Evolutionary conservation across 1,140 invertebrate genomes (phyloP).

Genomic region (Triops longicaudatus): DNA sequence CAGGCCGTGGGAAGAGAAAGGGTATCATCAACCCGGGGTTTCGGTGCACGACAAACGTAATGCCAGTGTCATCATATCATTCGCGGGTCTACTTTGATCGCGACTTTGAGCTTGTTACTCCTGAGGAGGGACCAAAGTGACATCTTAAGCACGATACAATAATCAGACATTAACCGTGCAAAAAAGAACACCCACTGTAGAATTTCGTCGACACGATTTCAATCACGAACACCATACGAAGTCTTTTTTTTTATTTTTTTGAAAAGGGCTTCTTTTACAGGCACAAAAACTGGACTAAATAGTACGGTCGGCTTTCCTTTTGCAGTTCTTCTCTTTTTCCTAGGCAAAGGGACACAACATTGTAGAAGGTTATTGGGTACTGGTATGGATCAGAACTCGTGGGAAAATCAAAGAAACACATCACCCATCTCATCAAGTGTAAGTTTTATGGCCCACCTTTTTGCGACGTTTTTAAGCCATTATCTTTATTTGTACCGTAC

Average conservation of each 20-base stretch:
- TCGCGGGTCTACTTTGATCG: background rate
- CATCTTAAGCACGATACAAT: background rate
- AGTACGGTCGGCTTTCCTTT: background rate
- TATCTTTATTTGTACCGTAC: background rate
- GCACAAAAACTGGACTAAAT: background rate
- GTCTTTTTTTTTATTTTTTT: background rate
- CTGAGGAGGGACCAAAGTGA: background rate
- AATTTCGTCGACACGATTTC: background rate
- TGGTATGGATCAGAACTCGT: background rate
- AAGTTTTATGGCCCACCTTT: background rate
- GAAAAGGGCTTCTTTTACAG: background rate
- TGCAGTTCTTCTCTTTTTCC: background rate
- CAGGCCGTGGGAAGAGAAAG: conserved; percentile 13
- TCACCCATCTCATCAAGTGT: conserved; percentile 6
- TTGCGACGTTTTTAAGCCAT: background rate
- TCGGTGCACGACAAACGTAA: background rate
- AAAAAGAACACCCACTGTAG: background rate
- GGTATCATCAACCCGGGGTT: background rate
- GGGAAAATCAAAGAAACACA: background rate
- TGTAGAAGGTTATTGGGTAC: background rate
- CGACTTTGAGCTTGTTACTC: background rate
- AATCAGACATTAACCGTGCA: background rate
- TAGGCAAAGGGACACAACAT: background rate
- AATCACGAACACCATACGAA: background rate
- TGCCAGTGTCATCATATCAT: background rate